phyloP scores from a whole-genome alignment of 37 sponge, comb jelly and placozoan genomes.

The Spongilla lacustris region DNA sequence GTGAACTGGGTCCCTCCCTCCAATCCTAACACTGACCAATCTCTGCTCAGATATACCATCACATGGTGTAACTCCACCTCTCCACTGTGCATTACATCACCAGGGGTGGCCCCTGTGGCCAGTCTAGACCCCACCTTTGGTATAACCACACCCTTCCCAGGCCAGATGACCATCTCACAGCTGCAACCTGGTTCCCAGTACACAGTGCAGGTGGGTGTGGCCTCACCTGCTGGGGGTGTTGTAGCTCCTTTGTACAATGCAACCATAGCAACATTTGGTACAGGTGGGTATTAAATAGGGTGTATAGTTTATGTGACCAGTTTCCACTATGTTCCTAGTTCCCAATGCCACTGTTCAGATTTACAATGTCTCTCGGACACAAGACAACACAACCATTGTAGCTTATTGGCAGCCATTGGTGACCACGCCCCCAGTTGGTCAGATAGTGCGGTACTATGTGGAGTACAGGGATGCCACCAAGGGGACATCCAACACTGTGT shows the following conservation, averaged over 20 bases:
- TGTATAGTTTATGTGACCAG: neutral
- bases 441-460: neutral
- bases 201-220: too few species aligned
- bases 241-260: too few species aligned
- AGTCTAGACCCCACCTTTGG: too few species aligned
- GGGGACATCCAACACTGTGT: neutral
- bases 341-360: slow-evolving; percentile 6
- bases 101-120: too few species aligned
- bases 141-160: too few species aligned
- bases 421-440: slow-evolving; percentile 14
- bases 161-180: too few species aligned
- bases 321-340: neutral
- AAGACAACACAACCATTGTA: slow-evolving; percentile 11
- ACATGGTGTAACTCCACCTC: too few species aligned
- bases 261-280: too few species aligned
- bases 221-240: too few species aligned
- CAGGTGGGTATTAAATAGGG: neutral
- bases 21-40: neutral
- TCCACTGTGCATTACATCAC: too few species aligned
- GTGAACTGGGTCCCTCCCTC: neutral
- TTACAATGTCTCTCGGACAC: neutral
- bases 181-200: too few species aligned
- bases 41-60: neutral
- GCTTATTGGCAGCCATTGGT: neutral
- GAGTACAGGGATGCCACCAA: slow-evolving; percentile 12